Percentiles rank a stretch among this genome's conserved stretches.
phyloP scores from a whole-genome alignment of 1,140 invertebrate genomes.

The Cataglyphis hispanica region DNA sequence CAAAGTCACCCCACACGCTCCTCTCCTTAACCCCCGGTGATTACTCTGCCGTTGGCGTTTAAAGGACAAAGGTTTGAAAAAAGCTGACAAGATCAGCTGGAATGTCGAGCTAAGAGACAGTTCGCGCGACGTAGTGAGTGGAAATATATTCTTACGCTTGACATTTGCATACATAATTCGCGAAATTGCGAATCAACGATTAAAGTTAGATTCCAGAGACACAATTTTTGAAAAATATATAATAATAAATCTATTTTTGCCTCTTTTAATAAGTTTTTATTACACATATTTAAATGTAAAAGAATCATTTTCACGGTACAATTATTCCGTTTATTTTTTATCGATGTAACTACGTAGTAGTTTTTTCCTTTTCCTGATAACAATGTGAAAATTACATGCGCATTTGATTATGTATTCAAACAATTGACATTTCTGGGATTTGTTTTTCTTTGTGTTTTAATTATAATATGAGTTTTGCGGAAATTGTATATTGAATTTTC shows the following conservation, averaged over 20 bases:
- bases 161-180: not conserved
- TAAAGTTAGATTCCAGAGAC: not conserved
- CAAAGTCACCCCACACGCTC: not conserved
- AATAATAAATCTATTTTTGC: not conserved
- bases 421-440: slow-evolving; percentile 3
- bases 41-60: not conserved
- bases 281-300: not conserved
- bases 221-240: not conserved
- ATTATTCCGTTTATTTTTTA: not conserved
- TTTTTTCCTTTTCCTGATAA: not conserved
- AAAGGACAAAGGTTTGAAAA: slow-evolving; percentile 3
- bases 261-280: not conserved
- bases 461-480: slow-evolving; percentile 4
- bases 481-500: slow-evolving; percentile 22
- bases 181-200: not conserved
- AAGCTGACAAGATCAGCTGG: not conserved
- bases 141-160: not conserved
- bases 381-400: not conserved
- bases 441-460: slow-evolving; percentile 2
- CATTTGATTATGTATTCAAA: slow-evolving; percentile 30
- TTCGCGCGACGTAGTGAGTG: too few relatives aligned
- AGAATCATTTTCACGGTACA: not conserved
- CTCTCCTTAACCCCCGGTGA: not conserved
- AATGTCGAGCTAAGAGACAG: not conserved
- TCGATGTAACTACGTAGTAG: not conserved